Evolutionary conservation across 1,140 invertebrate genomes (phyloP), one percentile per base, ranked within the genome.

Genomic region (Prorops nasuta): DNA sequence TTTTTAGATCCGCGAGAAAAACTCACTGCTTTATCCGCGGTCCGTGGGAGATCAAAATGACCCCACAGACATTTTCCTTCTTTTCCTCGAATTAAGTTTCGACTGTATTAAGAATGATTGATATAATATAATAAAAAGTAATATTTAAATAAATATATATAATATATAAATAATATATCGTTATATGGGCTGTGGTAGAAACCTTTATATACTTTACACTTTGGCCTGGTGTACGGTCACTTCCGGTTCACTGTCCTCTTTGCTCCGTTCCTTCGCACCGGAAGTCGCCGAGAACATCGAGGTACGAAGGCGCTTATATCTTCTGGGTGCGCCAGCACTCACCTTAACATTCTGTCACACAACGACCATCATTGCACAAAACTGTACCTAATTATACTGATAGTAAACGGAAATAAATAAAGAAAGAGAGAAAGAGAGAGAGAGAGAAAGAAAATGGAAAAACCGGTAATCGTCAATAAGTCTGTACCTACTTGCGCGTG

Each of bases 131-230:
- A 22, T n/a, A 19, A 7, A 54, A 58, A 41, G 49, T 67, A 60
- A 60, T 53, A 58, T 60, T 61, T 53, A 62, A 62, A 58, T 54
- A 54, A 54, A 56, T 62, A 60, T 56, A 54, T 54, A 56, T 18
- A 45, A 59, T 52, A 49, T 38, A 41, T 62, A 44, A 59, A 46
- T 50, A 52, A 67, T 70, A 68, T 71, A 71, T 74, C 64, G 67
- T 72, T 74, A 70, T 71, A 72, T 72, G 64, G 72, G 72, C 72
- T 75, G 73, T 76, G 73, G 70, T 71, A 73, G 64, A 72, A 61
- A 72, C 49, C 59, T 68, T 71, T 64, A 55, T 66, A 67, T 68
- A 68, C 61, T 63, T 56, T 56, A 52, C 61, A 60, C 49, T 34
- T 40, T 46, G 35, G 44, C 48, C 43, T 54, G 46, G 24, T 6